A percentile compares a stretch with the other conserved stretches of the same genome.
phyloP scores from a whole-genome alignment of 2,797 vertebrate genomes.

The Peromyscus aztecus region DNA sequence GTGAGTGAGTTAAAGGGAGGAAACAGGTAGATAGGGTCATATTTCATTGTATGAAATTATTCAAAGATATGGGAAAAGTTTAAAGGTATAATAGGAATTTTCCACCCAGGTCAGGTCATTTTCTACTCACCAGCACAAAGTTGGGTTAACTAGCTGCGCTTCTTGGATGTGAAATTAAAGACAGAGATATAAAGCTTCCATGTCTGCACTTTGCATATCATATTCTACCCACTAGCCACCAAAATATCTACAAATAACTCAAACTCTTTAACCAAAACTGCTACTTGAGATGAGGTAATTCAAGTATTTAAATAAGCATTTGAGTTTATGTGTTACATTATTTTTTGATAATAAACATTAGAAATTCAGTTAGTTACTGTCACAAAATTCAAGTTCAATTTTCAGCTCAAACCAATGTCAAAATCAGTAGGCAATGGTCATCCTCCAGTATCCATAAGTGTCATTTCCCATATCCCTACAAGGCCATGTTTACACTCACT shows the following conservation, averaged over 20 bases:
- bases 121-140: neutral
- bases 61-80: neutral
- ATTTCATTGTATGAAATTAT: neutral
- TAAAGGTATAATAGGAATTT: neutral
- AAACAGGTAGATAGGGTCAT: neutral
- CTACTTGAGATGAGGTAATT: neutral
- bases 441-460: neutral
- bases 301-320: neutral
- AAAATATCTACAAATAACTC: neutral
- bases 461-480: neutral
- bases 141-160: neutral
- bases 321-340: neutral
- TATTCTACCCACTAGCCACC: neutral
- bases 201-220: neutral
- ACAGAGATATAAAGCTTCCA: neutral
- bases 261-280: neutral
- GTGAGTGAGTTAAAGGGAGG: neutral
- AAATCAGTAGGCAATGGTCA: neutral
- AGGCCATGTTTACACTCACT: neutral
- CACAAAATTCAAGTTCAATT: constrained; percentile 15
- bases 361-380: neutral
- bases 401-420: neutral
- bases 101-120: neutral
- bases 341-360: constrained; percentile 1
- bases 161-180: neutral